Conservation (phyloP, 2,888 invertebrate species). For the Oxystoma pomonae region DNA sequence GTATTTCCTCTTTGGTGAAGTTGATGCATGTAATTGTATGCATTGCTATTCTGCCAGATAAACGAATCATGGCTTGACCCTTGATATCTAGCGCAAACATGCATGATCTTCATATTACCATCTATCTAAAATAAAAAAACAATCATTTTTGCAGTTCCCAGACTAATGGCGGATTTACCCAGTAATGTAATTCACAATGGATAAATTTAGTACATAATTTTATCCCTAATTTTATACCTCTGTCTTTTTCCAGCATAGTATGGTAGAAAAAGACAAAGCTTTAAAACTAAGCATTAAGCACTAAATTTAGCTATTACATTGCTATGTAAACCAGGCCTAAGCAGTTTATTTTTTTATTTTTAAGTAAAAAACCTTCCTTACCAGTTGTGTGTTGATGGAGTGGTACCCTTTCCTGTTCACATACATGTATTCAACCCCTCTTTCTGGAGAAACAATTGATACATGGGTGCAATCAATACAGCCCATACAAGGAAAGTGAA, state of each 20-base stretch:
- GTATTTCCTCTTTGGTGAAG: constrained; percentile 2
- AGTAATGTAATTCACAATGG: no score
- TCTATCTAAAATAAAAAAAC: constrained; percentile 10
- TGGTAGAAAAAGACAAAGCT: no score
- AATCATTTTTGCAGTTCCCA: no score
- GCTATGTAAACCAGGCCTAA: no score
- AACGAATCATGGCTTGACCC: constrained; percentile 16
- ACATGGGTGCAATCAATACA: not conserved
- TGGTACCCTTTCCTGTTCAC: not conserved
- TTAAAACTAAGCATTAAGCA: no score
- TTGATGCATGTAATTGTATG: constrained; percentile 2
- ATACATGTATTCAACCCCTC: not conserved
- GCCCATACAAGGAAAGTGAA: not conserved
- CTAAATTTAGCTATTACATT: no score
- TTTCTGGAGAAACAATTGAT: not conserved
- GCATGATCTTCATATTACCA: constrained; percentile 15
- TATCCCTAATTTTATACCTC: no score
- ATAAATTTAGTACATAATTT: no score
- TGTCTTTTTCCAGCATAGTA: no score
- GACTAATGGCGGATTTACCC: no score
- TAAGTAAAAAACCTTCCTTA: no score
- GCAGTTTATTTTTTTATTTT: no score
- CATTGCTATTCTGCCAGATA: constrained; percentile 13
- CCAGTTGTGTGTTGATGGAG: not conserved
- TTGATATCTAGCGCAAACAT: constrained; percentile 15